Percentiles rank a stretch among this genome's conserved stretches.
Evolutionary conservation across 2,888 invertebrate species (phyloP).

Genomic region (Didymodactylos carnosus): DNA sequence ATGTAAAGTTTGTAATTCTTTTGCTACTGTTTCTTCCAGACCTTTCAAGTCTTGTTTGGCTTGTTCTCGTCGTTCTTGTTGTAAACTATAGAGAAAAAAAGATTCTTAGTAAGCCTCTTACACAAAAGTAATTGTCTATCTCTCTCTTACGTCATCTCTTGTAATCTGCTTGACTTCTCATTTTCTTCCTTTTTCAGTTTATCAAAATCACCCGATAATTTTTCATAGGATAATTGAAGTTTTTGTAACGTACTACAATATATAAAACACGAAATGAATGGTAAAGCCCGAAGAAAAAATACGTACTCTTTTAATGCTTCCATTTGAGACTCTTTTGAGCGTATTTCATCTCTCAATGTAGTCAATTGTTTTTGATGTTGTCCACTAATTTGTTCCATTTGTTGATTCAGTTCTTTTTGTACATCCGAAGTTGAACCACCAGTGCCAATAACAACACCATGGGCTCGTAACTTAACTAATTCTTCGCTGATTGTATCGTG

Average conservation of each 20-base stretch:
- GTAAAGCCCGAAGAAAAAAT: background rate
- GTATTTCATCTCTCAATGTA: slow-evolving; percentile 74
- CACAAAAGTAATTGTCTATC: too few species aligned
- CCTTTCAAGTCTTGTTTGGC: slow-evolving; percentile 73
- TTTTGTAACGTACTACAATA: slow-evolving; percentile 47
- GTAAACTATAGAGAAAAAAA: slow-evolving; percentile 23
- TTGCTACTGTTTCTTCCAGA: slow-evolving; percentile 45
- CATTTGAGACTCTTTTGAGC: slow-evolving; percentile 68
- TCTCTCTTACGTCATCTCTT: slow-evolving; percentile 64
- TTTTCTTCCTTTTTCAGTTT: slow-evolving; percentile 78
- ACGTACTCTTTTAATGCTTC: slow-evolving; percentile 64
- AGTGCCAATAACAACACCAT: slow-evolving; percentile 23
- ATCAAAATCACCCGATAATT: slow-evolving; percentile 50
- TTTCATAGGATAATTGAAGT: slow-evolving; percentile 70
- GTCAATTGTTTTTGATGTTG: slow-evolving; percentile 80
- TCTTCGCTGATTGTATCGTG: slow-evolving; percentile 78
- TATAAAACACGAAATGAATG: background rate
- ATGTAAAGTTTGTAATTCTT: slow-evolving; percentile 91
- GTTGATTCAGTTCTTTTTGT: slow-evolving; percentile 61
- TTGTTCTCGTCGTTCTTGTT: slow-evolving; percentile 84
- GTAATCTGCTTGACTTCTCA: slow-evolving; percentile 74
- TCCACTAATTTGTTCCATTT: slow-evolving; percentile 76
- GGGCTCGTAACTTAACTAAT: slow-evolving; percentile 64
- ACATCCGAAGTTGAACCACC: background rate
- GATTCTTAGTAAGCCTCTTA: too few species aligned